These are phyloP conservation scores for Cryptotis parvus DNA, from an alignment of 2,113 vertebrate genomes.

Conservation along the genomic window DNA sequence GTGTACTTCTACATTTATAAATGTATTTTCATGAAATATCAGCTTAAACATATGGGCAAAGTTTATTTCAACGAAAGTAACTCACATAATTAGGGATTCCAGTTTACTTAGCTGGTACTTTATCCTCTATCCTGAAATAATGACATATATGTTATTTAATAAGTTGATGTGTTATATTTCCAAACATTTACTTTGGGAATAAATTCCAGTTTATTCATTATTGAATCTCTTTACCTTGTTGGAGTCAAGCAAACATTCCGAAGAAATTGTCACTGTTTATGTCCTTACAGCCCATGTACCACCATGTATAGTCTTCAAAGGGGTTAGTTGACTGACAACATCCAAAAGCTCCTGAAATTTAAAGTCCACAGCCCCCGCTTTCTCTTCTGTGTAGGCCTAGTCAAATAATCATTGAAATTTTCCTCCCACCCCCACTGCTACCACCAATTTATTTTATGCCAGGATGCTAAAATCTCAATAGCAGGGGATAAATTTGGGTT, in stretches of 20 bases:
- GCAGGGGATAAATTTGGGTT: background rate
- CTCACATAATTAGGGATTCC: background rate
- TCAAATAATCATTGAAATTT: background rate
- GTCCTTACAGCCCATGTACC: background rate
- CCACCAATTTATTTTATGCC: background rate
- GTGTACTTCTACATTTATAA: too few species aligned
- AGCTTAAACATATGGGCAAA: background rate
- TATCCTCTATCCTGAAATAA: background rate
- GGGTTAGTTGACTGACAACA: accelerated
- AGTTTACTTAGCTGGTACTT: background rate
- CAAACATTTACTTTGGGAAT: background rate
- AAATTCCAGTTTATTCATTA: background rate
- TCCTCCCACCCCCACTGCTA: too few species aligned
- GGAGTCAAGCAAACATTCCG: background rate
- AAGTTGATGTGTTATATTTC: background rate
- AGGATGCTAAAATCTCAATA: background rate
- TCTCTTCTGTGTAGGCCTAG: background rate
- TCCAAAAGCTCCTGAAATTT: background rate
- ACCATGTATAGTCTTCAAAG: background rate
- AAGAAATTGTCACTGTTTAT: background rate
- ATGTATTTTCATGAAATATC: background rate
- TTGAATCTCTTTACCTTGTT: background rate
- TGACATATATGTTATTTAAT: background rate
- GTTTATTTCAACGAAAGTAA: conserved; percentile 15
- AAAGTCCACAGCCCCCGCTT: background rate